Base-by-base conservation (phyloP, 1,140 invertebrate genomes). In the Brachionus plicatilis region DNA sequence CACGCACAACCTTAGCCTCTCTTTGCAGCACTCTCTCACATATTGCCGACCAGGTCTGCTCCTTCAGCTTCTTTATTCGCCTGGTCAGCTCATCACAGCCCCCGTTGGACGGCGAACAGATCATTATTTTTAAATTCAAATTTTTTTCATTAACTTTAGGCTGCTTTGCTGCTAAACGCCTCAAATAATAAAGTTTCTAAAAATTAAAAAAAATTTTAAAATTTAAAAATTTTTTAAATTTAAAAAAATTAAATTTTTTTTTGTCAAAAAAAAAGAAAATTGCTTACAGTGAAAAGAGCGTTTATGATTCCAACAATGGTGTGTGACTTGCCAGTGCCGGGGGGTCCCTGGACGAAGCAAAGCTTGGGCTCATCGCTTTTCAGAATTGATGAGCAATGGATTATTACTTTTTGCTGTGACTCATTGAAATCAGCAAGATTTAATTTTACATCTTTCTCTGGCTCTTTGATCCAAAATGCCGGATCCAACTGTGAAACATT, bases 251-350 rank as follows among this genome's bases (percentile, higher is more conserved):
- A n/a, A n/a, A n/a, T n/a, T n/a, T n/a, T n/a, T n/a, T n/a, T n/a
- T n/a, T n/a, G n/a, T n/a, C n/a, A n/a, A n/a, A 53, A 29, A 37
- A 37, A 0, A 37, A 37, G 33, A 37, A 37, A 37, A 7, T 7
- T 37, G 5, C 33, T 56, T 82, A 82, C 79, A 43, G 17, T 43
- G 60, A 50, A 60, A 20, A 82, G 56, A 17, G 79, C 50, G 29
- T 82, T 65, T 82, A 82, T 82, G 20, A 82, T 82, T 37, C 53
- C 53, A 12, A 65, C 12, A 24, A 82, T 82, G 12, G 79, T 82
- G 20, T 82, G 56, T 41, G 79, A 82, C 45, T 82, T 82, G 7
- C 79, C 79, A 6, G 79, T 82, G 17, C 79, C 79, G 0, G 79
- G 79, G 0, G 79, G 79, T 24, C 79, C 79, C 65, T 82, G 79